These are phyloP conservation scores for Trachythela sp. DNA, from an alignment of 64 coral and sea anemone genomes.

Conservation along the genomic window DNA sequence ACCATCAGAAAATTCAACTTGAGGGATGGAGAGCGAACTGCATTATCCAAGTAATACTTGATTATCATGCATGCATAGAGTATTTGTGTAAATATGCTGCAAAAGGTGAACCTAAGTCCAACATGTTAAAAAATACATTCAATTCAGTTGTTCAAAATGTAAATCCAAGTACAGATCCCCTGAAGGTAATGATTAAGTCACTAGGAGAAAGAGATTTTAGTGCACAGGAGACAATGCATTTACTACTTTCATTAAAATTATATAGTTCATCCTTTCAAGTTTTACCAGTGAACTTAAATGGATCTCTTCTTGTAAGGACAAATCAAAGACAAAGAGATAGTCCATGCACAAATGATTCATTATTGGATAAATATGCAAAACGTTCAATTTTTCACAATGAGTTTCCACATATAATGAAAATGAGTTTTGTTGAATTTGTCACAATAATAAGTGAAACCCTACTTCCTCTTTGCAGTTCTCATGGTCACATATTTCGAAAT, in stretches of 20 bases:
- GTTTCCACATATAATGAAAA: neutral
- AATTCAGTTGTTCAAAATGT: conserved; percentile 9
- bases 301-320: neutral
- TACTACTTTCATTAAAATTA: conserved; percentile 18
- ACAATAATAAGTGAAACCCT: too few relatives aligned
- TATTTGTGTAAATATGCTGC: conserved; percentile 15
- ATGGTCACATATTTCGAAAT: neutral
- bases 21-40: neutral
- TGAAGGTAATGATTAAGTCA: too few relatives aligned
- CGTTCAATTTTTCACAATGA: neutral
- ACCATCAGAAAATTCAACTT: neutral
- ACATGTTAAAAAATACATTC: conserved; percentile 8
- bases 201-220: too few relatives aligned
- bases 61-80: neutral
- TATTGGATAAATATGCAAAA: conserved; percentile 17
- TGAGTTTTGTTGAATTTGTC: neutral
- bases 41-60: neutral
- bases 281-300: conserved; percentile 21
- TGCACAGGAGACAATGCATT: conserved; percentile 22
- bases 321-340: neutral
- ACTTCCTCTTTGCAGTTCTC: too few relatives aligned
- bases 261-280: conserved; percentile 17
- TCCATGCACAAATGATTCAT: conserved; percentile 2
- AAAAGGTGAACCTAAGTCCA: neutral
- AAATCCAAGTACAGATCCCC: neutral